Conservation (phyloP, 2,888 invertebrate species). For the Trissolcus brochymenae region DNA sequence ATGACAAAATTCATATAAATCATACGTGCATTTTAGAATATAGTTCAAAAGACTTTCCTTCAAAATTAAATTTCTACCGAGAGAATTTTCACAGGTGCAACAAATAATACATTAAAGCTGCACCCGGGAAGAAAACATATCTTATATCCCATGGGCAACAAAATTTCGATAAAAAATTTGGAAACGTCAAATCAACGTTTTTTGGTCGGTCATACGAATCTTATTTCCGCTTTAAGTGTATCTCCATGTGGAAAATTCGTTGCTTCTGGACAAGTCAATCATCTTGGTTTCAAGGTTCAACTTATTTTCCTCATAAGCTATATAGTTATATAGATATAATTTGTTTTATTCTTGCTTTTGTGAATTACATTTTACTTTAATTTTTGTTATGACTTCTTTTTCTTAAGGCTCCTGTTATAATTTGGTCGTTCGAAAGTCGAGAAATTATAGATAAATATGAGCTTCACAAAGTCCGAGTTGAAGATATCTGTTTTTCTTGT, state of each 20-base stretch:
- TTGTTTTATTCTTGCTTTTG: background rate
- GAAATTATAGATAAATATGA: conserved; percentile 83
- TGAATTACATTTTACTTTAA: background rate
- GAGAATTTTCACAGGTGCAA: conserved; percentile 58
- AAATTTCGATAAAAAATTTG: conserved; percentile 85
- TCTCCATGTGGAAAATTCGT: conserved; percentile 87
- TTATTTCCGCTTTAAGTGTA: conserved; percentile 85
- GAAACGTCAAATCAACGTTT: conserved; percentile 84
- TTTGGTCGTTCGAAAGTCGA: conserved; percentile 89
- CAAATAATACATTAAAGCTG: conserved; percentile 80
- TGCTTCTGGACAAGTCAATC: conserved; percentile 93
- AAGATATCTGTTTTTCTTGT: conserved; percentile 88
- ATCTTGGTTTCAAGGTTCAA: conserved; percentile 90
- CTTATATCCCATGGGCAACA: conserved; percentile 87
- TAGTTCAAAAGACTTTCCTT: no score
- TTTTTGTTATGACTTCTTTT: background rate
- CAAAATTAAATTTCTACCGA: no score
- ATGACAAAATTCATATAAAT: no score
- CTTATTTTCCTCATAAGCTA: no score
- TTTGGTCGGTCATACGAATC: conserved; percentile 87
- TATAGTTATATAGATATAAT: no score
- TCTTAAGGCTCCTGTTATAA: conserved; percentile 83
- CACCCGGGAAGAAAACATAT: conserved; percentile 85
- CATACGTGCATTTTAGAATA: no score
- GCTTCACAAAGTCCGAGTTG: conserved; percentile 92